Evolutionary conservation across 2,888 invertebrate genomes (phyloP), one percentile per base, ranked within the genome.

Genomic region (Vesta saturnalis): DNA sequence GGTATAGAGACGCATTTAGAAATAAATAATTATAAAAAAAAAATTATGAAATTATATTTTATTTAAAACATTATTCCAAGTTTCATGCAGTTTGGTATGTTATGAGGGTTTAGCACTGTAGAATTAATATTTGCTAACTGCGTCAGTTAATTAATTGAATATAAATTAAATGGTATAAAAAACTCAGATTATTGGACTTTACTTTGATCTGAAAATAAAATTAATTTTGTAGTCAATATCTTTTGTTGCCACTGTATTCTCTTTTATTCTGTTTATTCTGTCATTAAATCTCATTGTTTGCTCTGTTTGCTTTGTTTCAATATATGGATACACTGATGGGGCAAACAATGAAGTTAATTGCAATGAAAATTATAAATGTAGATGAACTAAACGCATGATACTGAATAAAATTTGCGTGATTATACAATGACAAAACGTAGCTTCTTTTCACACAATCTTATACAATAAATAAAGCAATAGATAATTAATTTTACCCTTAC

Each of bases 401-500:
- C n/a, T n/a, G n/a, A n/a, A n/a, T n/a, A n/a, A n/a, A n/a, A n/a
- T n/a, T n/a, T n/a, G n/a, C n/a, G n/a, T n/a, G n/a, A n/a, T n/a
- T n/a, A n/a, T n/a, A n/a, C n/a, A 30, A 30, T 6, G 30, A 30
- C 30, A 30, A 6, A 8, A 39, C n/a, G 2, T 10, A 39, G n/a
- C 8, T 39, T 8, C 39, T n/a, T 39, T 39, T 39, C 8, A n/a
- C 8, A 10, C n/a, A n/a, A 39, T 39, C 8, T 10, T 39, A 12
- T 39, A 21, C 19, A 39, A 54, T 57, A 67, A 58, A 61, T 43
- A 58, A 59, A 67, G 62, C 62, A 62, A 67, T 49, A 43, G 56
- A 58, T 62, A 67, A 63, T 67, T 67, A 67, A 59, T 62, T 67
- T 67, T 67, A 59, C 67, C 67, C 67, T 68, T 68, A 64, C 60